Percentiles rank a stretch among this genome's conserved stretches.
Evolutionary conservation across 2,888 invertebrate species (phyloP).

Genomic region (Sisyra nigra): DNA sequence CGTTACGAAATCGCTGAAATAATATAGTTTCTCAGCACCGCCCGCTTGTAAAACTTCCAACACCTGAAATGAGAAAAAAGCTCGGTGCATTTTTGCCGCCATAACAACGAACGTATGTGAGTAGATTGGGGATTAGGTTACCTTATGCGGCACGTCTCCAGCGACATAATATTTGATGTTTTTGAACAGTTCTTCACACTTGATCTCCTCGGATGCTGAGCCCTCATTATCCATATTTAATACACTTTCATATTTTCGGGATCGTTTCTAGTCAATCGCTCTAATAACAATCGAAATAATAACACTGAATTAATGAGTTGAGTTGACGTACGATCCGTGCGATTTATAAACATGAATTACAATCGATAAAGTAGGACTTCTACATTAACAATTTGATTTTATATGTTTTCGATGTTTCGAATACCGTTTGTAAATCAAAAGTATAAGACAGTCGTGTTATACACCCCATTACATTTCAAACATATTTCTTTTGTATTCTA

Average conservation of each 20-base stretch:
- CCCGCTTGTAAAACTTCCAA: constrained; percentile 63
- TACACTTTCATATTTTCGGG: too few species aligned
- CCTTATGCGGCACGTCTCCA: constrained; percentile 62
- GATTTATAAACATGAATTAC: constrained; percentile 5
- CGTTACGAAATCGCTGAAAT: constrained; percentile 82
- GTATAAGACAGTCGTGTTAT: too few species aligned
- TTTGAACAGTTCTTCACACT: constrained; percentile 48
- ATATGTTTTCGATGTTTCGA: too few species aligned
- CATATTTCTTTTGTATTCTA: too few species aligned
- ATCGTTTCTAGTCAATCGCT: not conserved
- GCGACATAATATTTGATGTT: constrained; percentile 72
- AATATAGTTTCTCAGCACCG: constrained; percentile 76
- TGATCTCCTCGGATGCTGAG: constrained; percentile 16
- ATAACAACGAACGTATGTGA: constrained; percentile 8
- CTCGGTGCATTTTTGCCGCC: constrained; percentile 4
- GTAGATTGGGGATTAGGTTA: too few species aligned
- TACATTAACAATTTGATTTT: too few species aligned
- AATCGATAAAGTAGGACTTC: constrained; percentile 4
- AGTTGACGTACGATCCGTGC: constrained; percentile 8
- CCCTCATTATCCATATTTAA: constrained; percentile 26
- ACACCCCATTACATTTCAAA: too few species aligned
- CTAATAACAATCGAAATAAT: constrained; percentile 2
- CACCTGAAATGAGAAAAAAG: constrained; percentile 34
- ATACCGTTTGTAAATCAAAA: too few species aligned
- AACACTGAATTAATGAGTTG: constrained; percentile 2